phyloP scores from a whole-genome alignment of 2,888 invertebrate genomes.

The Tuta absoluta region DNA sequence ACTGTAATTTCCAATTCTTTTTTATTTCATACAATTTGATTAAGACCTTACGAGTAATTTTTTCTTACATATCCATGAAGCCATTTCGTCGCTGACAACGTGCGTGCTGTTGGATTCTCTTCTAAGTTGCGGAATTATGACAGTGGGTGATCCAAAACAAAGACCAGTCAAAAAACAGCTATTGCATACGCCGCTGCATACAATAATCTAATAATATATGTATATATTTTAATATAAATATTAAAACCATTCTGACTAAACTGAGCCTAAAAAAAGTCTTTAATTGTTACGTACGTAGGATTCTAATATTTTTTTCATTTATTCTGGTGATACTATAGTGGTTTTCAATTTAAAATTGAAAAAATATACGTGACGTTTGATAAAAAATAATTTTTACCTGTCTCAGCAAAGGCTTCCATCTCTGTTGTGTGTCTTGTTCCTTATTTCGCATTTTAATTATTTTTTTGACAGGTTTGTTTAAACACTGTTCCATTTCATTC shows the following conservation, averaged over 20 bases:
- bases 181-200: slow-evolving; percentile 5
- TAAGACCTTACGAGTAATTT: background rate
- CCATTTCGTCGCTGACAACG: background rate
- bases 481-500: background rate
- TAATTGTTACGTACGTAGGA: too few species aligned
- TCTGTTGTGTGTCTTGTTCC: background rate
- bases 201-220: too few species aligned
- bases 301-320: too few species aligned
- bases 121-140: background rate
- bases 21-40: too few species aligned
- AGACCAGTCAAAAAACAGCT: slow-evolving; percentile 1
- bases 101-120: background rate
- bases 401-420: background rate
- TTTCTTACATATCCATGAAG: slow-evolving; percentile 12
- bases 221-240: too few species aligned
- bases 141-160: background rate
- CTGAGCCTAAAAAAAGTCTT: too few species aligned
- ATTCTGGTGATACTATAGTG: too few species aligned
- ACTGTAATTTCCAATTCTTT: too few species aligned
- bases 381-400: background rate
- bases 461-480: background rate
- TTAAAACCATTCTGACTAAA: too few species aligned
- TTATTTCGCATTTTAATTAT: background rate
- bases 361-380: too few species aligned
- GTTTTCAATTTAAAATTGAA: too few species aligned